A percentile compares a stretch with the other conserved stretches of the same genome.
Evolutionary conservation across 2,797 vertebrate genomes (phyloP).

Genomic region (Galago senegalensis): DNA sequence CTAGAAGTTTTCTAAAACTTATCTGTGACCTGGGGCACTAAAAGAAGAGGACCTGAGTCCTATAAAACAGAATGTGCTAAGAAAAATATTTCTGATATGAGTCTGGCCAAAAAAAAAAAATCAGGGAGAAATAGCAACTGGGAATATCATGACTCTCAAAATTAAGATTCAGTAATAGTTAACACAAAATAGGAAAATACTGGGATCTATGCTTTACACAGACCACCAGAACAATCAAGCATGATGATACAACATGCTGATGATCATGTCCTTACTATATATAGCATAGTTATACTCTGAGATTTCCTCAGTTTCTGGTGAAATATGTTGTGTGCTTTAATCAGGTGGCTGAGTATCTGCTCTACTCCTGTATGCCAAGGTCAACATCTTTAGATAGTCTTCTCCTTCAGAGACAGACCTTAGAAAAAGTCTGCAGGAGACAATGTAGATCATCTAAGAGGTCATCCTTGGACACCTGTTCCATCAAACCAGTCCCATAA

Average conservation of each 20-base stretch:
- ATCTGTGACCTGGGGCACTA: background rate
- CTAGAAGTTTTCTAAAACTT: slow-evolving; percentile 34
- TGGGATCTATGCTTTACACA: background rate
- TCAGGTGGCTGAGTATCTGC: background rate
- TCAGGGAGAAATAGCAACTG: slow-evolving; percentile 46
- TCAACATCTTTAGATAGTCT: slow-evolving; percentile 7
- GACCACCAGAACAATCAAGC: background rate
- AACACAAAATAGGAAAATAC: background rate
- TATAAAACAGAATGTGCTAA: background rate
- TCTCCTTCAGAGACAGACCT: background rate
- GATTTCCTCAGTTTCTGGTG: slow-evolving; percentile 29
- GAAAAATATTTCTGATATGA: slow-evolving; percentile 7
- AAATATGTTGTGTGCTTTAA: background rate
- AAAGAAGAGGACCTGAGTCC: background rate
- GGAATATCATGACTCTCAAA: background rate
- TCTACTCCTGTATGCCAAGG: background rate
- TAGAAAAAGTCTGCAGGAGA: background rate
- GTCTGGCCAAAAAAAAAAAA: background rate
- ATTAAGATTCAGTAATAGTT: background rate
- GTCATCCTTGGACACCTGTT: background rate
- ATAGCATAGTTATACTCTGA: background rate
- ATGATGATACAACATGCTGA: background rate
- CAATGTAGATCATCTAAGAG: background rate
- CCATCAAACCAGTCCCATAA: background rate
- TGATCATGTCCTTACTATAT: background rate